A percentile compares a stretch with the other conserved stretches of the same genome.
Evolutionary conservation across 2,888 invertebrate species (phyloP).

Genomic region (Polymixis lichenea): DNA sequence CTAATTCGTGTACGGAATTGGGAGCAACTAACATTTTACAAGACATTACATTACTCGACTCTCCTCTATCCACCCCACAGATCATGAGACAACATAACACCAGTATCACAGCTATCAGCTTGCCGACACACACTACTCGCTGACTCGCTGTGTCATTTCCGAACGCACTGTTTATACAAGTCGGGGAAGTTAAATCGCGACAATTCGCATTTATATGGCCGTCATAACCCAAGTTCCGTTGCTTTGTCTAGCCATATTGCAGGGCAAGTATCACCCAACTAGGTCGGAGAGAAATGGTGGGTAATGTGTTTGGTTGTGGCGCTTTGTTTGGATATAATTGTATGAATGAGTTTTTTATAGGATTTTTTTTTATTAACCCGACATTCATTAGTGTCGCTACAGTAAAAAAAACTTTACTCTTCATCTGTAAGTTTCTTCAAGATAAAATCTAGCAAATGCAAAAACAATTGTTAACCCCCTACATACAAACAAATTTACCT

Average conservation of each 20-base stretch:
- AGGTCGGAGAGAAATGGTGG: constrained; percentile 58
- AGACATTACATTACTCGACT: constrained; percentile 1
- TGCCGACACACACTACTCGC: constrained; percentile 32
- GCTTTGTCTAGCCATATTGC: constrained; percentile 76
- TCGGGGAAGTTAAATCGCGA: constrained; percentile 81
- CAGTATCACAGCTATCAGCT: constrained; percentile 29
- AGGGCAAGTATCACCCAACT: constrained; percentile 59
- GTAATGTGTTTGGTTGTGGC: constrained; percentile 60
- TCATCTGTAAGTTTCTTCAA: too few relatives aligned
- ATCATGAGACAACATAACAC: constrained; percentile 19
- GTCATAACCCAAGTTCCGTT: constrained; percentile 81
- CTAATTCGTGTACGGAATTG: background rate
- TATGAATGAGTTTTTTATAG: constrained; percentile 11
- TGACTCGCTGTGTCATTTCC: constrained; percentile 76
- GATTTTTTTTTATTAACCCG: background rate
- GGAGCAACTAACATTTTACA: background rate
- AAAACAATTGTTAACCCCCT: too few relatives aligned
- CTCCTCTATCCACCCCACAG: constrained; percentile 2
- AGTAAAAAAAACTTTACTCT: too few relatives aligned
- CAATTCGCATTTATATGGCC: constrained; percentile 87
- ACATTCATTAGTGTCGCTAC: background rate
- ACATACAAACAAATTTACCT: too few relatives aligned
- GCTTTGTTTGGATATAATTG: constrained; percentile 30
- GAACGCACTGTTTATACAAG: constrained; percentile 73
- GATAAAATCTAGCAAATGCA: too few relatives aligned